These are phyloP conservation scores for Apocrypta bakeri DNA, from an alignment of 1,140 invertebrate genomes.

Conservation along the genomic window DNA sequence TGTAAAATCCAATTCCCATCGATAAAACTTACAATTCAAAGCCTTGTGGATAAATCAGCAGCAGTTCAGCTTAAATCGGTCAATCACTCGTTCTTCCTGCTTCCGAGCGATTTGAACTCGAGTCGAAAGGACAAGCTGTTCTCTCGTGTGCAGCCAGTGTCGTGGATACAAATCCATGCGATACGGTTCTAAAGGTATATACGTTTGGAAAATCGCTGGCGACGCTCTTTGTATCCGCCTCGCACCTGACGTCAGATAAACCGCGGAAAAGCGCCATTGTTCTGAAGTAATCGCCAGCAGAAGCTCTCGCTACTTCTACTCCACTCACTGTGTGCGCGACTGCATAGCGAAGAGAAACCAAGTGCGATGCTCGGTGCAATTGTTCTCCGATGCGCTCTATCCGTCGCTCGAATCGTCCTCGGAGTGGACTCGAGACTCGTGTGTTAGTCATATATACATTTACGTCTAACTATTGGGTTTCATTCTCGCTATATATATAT, in stretches of 20 bases:
- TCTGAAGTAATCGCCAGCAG: slow-evolving; percentile 45
- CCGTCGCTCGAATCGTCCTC: background rate
- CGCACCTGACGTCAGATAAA: slow-evolving; percentile 44
- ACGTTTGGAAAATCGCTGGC: background rate
- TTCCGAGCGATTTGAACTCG: background rate
- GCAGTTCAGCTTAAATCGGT: background rate
- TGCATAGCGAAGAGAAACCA: background rate
- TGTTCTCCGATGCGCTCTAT: slow-evolving; percentile 44
- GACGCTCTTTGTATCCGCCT: background rate
- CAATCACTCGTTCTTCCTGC: background rate
- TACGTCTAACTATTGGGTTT: background rate
- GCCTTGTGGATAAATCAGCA: background rate
- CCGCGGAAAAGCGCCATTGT: slow-evolving; percentile 52
- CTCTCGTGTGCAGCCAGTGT: background rate
- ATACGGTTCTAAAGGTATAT: background rate
- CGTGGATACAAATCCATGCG: slow-evolving; percentile 5
- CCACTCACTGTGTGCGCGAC: background rate
- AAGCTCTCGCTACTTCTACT: slow-evolving; percentile 17
- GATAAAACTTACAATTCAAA: too few species aligned
- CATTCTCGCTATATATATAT: background rate
- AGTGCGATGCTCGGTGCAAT: slow-evolving; percentile 31
- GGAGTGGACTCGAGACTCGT: background rate
- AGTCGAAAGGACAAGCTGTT: slow-evolving; percentile 23
- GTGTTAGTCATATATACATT: background rate
- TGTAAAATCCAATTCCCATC: too few species aligned